Percentiles rank a stretch among this genome's conserved stretches.
These are phyloP conservation scores for Drosophila murphyi DNA, from an alignment of 1,140 invertebrate species.

Conservation along the genomic window DNA sequence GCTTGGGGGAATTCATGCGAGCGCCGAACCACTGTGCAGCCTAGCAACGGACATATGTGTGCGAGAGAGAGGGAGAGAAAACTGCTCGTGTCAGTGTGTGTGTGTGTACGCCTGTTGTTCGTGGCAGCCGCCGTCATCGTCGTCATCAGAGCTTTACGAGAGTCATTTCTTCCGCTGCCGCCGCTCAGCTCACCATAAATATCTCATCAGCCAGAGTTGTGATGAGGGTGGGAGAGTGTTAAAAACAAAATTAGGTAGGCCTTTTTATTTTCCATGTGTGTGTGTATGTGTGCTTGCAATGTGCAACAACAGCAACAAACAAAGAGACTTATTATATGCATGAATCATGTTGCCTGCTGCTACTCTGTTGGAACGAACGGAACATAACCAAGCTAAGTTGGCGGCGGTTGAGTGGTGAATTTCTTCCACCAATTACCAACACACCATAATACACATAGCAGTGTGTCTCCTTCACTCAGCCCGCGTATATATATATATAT, in stretches of 20 bases:
- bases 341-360: conserved; percentile 61
- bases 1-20: conserved; percentile 19
- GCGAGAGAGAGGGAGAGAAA: conserved; percentile 35
- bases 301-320: conserved; percentile 68
- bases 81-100: conserved; percentile 23
- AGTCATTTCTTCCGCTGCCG: conserved; percentile 20
- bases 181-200: conserved; percentile 14
- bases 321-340: conserved; percentile 61
- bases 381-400: conserved; percentile 57
- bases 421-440: conserved; percentile 26
- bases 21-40: conserved; percentile 55
- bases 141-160: conserved; percentile 10
- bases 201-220: conserved; percentile 20
- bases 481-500: not conserved
- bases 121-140: conserved; percentile 6
- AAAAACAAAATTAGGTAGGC: conserved; percentile 53
- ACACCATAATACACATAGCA: conserved; percentile 13
- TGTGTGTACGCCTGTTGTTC: conserved; percentile 31
- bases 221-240: conserved; percentile 54
- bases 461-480: conserved; percentile 13
- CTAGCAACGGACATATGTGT: conserved; percentile 25
- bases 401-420: conserved; percentile 60
- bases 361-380: conserved; percentile 35
- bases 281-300: conserved; percentile 40
- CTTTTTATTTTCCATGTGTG: conserved; percentile 27